phyloP scores from a whole-genome alignment of 2,797 vertebrate species.

The Hydrocynus forskahlii region DNA sequence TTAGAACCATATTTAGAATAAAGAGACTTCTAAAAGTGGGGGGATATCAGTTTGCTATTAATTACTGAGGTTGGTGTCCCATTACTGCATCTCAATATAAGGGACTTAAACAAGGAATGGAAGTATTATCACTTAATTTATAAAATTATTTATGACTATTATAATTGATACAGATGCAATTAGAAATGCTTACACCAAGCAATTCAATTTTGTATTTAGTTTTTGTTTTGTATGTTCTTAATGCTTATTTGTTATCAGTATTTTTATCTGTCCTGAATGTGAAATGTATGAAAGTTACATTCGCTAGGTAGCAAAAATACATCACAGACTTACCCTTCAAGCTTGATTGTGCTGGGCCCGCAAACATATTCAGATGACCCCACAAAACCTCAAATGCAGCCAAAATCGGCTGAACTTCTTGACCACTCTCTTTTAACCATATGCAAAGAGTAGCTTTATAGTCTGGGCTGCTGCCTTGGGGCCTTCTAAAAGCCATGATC shows the following conservation, averaged over 20 bases:
- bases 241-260: background rate
- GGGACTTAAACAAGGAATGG: background rate
- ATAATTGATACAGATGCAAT: background rate
- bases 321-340: background rate
- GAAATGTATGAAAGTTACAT: constrained; percentile 7
- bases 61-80: background rate
- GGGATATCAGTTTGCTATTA: constrained; percentile 17
- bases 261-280: constrained; percentile 28
- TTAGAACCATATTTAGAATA: background rate
- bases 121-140: constrained; percentile 32
- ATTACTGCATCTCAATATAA: constrained; percentile 3
- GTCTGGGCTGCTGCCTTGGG: too few species aligned
- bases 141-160: constrained; percentile 15
- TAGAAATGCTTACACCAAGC: constrained; percentile 6
- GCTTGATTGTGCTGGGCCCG: background rate
- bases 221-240: constrained; percentile 17
- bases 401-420: background rate
- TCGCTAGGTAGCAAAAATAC: constrained; percentile 1
- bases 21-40: constrained; percentile 1
- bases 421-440: background rate
- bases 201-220: constrained; percentile 16
- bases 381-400: constrained; percentile 5
- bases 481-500: background rate
- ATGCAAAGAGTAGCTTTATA: constrained; percentile 19
- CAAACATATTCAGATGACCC: constrained; percentile 13